Base-by-base conservation (phyloP, 1,140 invertebrate species). In the Harpegnathos saltator region DNA sequence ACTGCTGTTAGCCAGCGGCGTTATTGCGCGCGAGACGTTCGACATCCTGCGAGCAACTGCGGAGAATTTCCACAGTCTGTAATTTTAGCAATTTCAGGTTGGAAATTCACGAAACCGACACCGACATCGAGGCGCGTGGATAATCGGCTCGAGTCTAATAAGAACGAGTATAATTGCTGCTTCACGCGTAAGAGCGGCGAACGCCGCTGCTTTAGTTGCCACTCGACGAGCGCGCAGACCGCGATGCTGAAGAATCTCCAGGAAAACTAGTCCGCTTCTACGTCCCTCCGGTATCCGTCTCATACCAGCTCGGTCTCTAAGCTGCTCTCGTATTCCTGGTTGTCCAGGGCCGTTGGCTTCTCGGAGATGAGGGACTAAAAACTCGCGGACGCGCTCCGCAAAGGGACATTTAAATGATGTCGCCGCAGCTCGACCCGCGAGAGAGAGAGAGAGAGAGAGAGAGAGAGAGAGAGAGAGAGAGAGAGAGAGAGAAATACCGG, bases 391-490 rank as follows among this genome's bases (percentile, higher is more conserved):
- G 88, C 86, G 88, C 82, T 90, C 85, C 81, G 88, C 89, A 91
- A 90, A 92, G 92, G 90, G 90, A 93, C 93, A 94, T 94, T 94
- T 94, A 94, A 94, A 94, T 94, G 92, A 94, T 92, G 93, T 93
- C 91, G 93, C 90, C 91, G 90, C 85, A 88, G 85, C 89, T 91
- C 85, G 74, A 80, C 83, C 85, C 61, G 71, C 86, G 84, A 82
- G 82, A 86, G 63, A 52, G 17, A 73, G 48, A 58, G 52, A 75
- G 7, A 74, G 66, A 38, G 50, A 52, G 33, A 65, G 12, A 54
- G 56, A 62, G 54, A 73, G 75, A 62, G 38, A 68, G 24, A 74
- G 52, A 50, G 12, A 83, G 56, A 66, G 26, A 74, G 62, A 56
- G 48, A 33, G 19, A 77, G 52, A 63, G 72, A 87, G 77, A 81